A percentile compares a stretch with the other conserved stretches of the same genome.
Conservation (phyloP, 2,888 invertebrate genomes). For the Seira musarum region DNA sequence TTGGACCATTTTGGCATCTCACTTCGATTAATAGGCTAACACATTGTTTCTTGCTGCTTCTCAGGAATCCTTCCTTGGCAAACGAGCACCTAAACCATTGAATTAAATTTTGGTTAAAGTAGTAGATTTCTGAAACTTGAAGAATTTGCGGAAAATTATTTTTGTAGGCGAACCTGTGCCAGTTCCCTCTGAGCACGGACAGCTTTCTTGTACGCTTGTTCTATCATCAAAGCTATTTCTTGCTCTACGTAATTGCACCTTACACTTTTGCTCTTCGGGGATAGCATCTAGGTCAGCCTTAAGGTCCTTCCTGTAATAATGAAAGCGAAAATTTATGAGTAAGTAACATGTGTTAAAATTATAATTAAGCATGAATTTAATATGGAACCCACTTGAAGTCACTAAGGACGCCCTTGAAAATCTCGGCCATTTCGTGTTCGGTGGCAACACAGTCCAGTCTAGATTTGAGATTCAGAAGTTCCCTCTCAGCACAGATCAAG, state of each 20-base stretch:
- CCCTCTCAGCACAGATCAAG: slow-evolving; percentile 68
- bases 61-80: too few relatives aligned
- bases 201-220: slow-evolving; percentile 68
- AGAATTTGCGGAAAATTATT: too few relatives aligned
- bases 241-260: slow-evolving; percentile 61
- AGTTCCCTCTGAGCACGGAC: slow-evolving; percentile 67
- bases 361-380: too few relatives aligned
- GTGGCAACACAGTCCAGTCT: slow-evolving; percentile 66
- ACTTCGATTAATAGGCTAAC: too few relatives aligned
- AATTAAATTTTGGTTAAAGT: too few relatives aligned
- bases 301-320: slow-evolving; percentile 55
- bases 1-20: too few relatives aligned
- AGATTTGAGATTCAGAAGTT: slow-evolving; percentile 65
- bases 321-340: too few relatives aligned
- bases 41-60: too few relatives aligned
- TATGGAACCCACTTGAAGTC: too few relatives aligned
- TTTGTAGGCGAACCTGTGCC: slow-evolving; percentile 49
- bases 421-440: slow-evolving; percentile 67
- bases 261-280: slow-evolving; percentile 55
- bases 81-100: too few relatives aligned
- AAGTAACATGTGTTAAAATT: too few relatives aligned
- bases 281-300: slow-evolving; percentile 64
- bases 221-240: slow-evolving; percentile 67
- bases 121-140: too few relatives aligned
- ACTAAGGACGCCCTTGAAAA: slow-evolving; percentile 62